These are phyloP conservation scores for Chelmon rostratus DNA, from an alignment of 2,797 vertebrate genomes.

Conservation along the genomic window DNA sequence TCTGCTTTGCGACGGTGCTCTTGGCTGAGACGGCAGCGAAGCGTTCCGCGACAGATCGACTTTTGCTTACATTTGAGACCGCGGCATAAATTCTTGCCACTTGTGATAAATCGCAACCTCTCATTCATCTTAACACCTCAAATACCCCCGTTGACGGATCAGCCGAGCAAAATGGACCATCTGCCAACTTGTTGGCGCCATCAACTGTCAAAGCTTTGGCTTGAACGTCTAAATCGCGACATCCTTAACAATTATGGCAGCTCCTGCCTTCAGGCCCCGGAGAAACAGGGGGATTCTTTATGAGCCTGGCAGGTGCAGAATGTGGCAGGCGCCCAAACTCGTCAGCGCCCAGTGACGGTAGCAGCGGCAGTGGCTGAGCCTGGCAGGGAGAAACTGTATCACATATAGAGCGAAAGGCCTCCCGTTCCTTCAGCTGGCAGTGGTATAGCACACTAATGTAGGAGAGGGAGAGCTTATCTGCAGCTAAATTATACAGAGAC, in stretches of 20 bases:
- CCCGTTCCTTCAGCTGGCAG: conserved; percentile 68
- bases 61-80: conserved; percentile 43
- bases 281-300: conserved; percentile 81
- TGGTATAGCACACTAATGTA: conserved; percentile 63
- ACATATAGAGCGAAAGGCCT: conserved; percentile 64
- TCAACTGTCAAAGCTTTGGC: conserved; percentile 72
- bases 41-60: conserved; percentile 45
- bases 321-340: conserved; percentile 75
- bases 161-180: conserved; percentile 74
- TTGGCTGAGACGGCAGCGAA: conserved; percentile 24
- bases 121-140: conserved; percentile 67
- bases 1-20: conserved; percentile 15
- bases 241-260: conserved; percentile 81
- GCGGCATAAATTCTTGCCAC: conserved; percentile 33
- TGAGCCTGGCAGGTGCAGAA: conserved; percentile 82
- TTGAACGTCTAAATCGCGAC: conserved; percentile 71
- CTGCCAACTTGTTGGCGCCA: conserved; percentile 77
- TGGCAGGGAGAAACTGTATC: conserved; percentile 77
- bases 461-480: conserved; percentile 67
- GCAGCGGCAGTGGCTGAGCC: conserved; percentile 56
- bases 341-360: conserved; percentile 63
- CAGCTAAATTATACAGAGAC: conserved; percentile 69
- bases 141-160: conserved; percentile 66
- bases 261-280: conserved; percentile 70
- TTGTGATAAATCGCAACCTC: conserved; percentile 54